phyloP scores from a whole-genome alignment of 35 echinoderm and acorn worm species.

The Patiria miniata region DNA sequence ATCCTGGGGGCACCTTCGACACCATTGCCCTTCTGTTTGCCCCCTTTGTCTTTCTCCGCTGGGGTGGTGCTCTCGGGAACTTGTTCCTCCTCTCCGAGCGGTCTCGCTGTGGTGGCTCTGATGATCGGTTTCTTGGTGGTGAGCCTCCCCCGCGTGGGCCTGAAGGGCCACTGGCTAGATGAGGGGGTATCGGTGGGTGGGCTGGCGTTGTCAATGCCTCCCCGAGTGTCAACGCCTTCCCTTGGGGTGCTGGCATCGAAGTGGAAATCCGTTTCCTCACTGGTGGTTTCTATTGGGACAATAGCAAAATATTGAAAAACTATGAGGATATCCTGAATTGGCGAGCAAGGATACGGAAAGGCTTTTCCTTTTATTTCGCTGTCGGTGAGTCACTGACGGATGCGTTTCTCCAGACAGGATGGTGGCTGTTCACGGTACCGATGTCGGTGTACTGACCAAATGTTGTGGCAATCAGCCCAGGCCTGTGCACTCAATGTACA shows the following conservation, averaged over 20 bases:
- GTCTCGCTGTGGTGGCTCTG: background rate
- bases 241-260: background rate
- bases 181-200: background rate
- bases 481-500: too few species aligned
- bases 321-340: slow-evolving; percentile 2
- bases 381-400: too few species aligned
- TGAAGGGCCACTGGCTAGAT: background rate
- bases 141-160: background rate
- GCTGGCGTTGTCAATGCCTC: background rate
- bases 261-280: background rate
- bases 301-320: background rate
- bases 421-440: too few species aligned
- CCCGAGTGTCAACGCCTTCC: background rate
- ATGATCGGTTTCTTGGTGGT: background rate
- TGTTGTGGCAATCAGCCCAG: too few species aligned
- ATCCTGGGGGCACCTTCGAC: background rate
- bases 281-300: background rate
- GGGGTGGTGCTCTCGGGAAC: slow-evolving; percentile 5
- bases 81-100: background rate
- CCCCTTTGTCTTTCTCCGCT: background rate
- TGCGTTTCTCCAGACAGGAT: too few species aligned
- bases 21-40: background rate
- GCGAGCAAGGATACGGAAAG: too few species aligned
- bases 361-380: too few species aligned
- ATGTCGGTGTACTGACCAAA: too few species aligned